phyloP scores from a whole-genome alignment of 2,113 vertebrate species.

The Python bivittatus region DNA sequence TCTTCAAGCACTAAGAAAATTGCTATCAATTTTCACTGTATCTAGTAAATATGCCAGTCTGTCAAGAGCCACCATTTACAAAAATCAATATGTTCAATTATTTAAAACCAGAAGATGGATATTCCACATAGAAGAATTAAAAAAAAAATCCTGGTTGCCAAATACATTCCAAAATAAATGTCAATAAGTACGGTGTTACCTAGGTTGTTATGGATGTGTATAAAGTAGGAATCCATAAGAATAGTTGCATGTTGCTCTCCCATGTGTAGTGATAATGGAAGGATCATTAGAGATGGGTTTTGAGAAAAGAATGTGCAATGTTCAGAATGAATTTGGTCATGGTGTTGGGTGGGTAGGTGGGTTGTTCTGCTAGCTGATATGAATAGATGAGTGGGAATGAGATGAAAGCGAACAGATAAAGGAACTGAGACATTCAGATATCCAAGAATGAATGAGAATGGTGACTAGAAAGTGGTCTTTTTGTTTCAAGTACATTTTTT shows the following conservation, averaged over 20 bases:
- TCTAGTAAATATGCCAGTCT: slow-evolving; percentile 80
- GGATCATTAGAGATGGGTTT: neutral
- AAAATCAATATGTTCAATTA: slow-evolving; percentile 69
- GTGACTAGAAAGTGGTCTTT: neutral
- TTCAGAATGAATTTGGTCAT: neutral
- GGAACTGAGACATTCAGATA: neutral
- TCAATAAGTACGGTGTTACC: neutral
- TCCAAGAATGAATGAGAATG: neutral
- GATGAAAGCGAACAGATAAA: neutral
- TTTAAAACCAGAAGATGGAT: slow-evolving; percentile 66
- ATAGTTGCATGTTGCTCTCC: neutral
- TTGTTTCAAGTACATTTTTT: neutral
- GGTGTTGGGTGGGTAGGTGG: neutral
- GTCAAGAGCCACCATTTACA: slow-evolving; percentile 76
- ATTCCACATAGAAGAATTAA: slow-evolving; percentile 65
- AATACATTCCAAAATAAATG: neutral
- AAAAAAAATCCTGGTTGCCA: neutral
- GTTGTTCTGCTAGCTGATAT: neutral
- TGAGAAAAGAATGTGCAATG: neutral
- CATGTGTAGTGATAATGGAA: neutral
- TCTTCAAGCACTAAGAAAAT: slow-evolving; percentile 76
- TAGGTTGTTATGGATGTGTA: neutral
- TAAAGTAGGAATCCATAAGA: neutral
- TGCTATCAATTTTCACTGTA: slow-evolving; percentile 77
- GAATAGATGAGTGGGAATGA: neutral